These are phyloP conservation scores for Melipona bicolor DNA, from an alignment of 2,888 invertebrate genomes.

Conservation along the genomic window DNA sequence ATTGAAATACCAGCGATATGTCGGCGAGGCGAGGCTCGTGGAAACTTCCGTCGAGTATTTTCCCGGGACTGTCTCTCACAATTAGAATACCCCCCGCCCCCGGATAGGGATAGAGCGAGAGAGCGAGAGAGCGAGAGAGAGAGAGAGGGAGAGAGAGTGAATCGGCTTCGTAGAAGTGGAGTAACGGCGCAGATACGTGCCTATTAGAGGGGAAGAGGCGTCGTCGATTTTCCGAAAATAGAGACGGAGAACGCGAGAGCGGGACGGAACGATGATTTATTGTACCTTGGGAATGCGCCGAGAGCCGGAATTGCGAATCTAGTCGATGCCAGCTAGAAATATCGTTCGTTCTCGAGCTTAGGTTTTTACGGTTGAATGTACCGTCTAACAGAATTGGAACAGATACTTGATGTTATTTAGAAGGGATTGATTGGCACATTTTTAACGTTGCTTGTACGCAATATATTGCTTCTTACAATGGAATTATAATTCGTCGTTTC, in stretches of 20 bases:
- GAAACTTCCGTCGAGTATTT: constrained; percentile 81
- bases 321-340: constrained; percentile 24
- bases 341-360: constrained; percentile 1
- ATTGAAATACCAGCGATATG: constrained; percentile 77
- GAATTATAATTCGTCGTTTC: too few species aligned
- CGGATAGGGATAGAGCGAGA: constrained; percentile 46
- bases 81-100: constrained; percentile 79
- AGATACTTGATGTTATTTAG: neutral
- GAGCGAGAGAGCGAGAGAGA: too few species aligned
- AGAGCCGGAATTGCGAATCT: constrained; percentile 26
- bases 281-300: constrained; percentile 43
- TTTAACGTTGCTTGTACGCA: too few species aligned
- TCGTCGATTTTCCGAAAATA: constrained; percentile 68
- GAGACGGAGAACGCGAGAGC: constrained; percentile 44
- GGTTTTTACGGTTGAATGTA: constrained; percentile 2
- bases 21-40: constrained; percentile 66
- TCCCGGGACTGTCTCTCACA: constrained; percentile 81
- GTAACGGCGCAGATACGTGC: constrained; percentile 70
- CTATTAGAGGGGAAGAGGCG: constrained; percentile 63
- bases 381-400: neutral
- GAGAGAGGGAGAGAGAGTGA: constrained; percentile 56
- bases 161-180: constrained; percentile 71
- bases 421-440: neutral
- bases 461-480: too few species aligned
- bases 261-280: constrained; percentile 60